phyloP scores from a whole-genome alignment of 2,797 vertebrate genomes.

The Agapornis canus region DNA sequence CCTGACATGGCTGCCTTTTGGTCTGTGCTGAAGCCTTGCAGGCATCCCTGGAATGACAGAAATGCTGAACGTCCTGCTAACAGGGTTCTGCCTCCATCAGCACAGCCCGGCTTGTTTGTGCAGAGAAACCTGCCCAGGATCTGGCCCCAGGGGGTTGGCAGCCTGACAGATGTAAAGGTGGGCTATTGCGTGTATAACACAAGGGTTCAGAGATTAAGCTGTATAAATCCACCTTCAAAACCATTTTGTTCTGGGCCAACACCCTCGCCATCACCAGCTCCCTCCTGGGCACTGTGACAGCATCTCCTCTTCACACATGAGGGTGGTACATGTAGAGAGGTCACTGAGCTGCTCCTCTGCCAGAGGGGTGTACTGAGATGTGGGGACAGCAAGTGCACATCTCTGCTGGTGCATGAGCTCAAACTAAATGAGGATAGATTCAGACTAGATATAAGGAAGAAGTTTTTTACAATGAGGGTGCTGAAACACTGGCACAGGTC shows the following conservation, averaged over 20 bases:
- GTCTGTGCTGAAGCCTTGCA: slow-evolving; percentile 7
- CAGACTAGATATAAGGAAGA: neutral
- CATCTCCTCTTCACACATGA: accelerated
- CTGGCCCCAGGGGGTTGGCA: neutral
- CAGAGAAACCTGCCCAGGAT: neutral
- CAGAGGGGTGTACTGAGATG: neutral
- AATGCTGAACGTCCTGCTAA: slow-evolving; percentile 15
- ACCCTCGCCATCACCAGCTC: accelerated
- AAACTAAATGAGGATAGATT: neutral
- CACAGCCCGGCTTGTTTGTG: neutral
- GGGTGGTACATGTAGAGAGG: accelerated
- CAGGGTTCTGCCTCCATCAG: neutral
- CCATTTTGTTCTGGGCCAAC: neutral
- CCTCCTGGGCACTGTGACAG: neutral
- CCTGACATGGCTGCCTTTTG: slow-evolving; percentile 7
- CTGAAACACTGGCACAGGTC: neutral
- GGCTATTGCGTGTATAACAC: neutral
- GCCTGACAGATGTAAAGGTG: neutral
- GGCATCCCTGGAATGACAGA: slow-evolving; percentile 59
- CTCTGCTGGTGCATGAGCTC: neutral
- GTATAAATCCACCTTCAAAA: slow-evolving; percentile 1
- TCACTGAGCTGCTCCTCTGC: neutral
- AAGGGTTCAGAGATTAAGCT: neutral
- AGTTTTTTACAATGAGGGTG: neutral
- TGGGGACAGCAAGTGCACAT: neutral